phyloP scores from a whole-genome alignment of 2,113 vertebrate species.

The Corythaixoides concolor region DNA sequence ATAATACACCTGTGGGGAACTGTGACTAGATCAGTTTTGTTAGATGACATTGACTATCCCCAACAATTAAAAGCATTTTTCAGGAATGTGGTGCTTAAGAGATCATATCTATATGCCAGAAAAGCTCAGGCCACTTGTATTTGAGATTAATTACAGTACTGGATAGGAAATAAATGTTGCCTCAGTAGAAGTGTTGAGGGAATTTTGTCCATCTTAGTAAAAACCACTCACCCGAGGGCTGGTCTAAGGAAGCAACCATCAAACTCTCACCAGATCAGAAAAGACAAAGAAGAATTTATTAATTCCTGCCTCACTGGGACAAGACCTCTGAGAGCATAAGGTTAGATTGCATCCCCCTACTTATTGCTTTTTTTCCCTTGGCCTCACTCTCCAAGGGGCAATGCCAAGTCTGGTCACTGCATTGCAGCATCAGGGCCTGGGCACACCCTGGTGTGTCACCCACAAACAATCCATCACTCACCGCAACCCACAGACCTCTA shows the following conservation, averaged over 20 bases:
- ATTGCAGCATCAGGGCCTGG: accelerated
- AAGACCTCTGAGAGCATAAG: neutral
- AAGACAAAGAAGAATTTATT: neutral
- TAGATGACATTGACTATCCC: neutral
- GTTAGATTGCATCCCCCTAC: neutral
- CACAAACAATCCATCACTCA: neutral
- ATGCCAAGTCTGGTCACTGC: neutral
- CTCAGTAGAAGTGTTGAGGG: accelerated
- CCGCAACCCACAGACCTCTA: accelerated
- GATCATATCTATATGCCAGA: neutral
- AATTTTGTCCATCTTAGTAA: neutral
- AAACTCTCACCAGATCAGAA: neutral
- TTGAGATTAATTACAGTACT: neutral
- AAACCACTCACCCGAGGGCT: neutral
- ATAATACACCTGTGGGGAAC: neutral
- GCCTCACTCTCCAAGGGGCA: neutral
- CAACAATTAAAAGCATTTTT: neutral
- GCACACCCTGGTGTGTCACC: neutral
- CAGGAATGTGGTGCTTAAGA: neutral
- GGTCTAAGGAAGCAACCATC: neutral
- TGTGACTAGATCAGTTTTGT: neutral
- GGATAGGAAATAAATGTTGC: neutral
- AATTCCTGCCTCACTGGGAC: neutral
- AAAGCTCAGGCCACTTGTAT: neutral
- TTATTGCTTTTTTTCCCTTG: neutral